Evolutionary conservation across 1,140 invertebrate species (phyloP).

Genomic region (Scaptomyza graminum): DNA sequence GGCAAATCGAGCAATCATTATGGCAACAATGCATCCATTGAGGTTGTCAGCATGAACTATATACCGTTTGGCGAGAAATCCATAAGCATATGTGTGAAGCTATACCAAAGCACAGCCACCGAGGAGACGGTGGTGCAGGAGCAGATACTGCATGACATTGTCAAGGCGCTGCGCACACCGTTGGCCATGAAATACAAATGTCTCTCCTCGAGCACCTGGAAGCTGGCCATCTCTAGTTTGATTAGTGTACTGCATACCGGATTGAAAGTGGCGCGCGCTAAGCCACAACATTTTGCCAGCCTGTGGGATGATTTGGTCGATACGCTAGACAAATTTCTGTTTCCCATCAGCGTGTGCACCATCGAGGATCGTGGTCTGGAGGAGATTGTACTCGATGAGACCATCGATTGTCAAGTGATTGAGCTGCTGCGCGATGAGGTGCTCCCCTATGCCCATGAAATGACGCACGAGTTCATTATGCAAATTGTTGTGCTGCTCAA

Average conservation of each 20-base stretch:
- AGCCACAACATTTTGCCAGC: conserved; percentile 88
- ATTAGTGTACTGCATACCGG: conserved; percentile 92
- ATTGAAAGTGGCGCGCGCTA: conserved; percentile 92
- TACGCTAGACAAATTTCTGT: conserved; percentile 95
- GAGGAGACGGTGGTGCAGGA: conserved; percentile 90
- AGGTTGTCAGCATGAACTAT: conserved; percentile 94
- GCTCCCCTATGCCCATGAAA: conserved; percentile 90
- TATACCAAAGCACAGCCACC: conserved; percentile 92
- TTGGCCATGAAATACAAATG: conserved; percentile 93
- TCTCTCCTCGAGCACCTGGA: conserved; percentile 93
- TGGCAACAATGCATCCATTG: conserved; percentile 85
- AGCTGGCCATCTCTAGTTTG: conserved; percentile 91
- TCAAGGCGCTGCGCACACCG: conserved; percentile 89
- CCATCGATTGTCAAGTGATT: conserved; percentile 94
- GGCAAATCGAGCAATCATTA: conserved; percentile 69
- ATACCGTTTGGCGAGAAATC: conserved; percentile 95
- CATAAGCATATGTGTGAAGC: conserved; percentile 90
- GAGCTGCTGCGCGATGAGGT: conserved; percentile 94
- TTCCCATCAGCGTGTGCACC: conserved; percentile 87
- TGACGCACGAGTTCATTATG: conserved; percentile 94
- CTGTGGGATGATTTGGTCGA: conserved; percentile 94
- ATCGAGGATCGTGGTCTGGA: conserved; percentile 89
- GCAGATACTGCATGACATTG: conserved; percentile 90
- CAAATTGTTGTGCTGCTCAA: conserved; percentile 95
- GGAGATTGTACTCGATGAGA: conserved; percentile 93